Evolutionary conservation across 2,113 vertebrate species (phyloP).

Genomic region (Ranitomeya imitator): DNA sequence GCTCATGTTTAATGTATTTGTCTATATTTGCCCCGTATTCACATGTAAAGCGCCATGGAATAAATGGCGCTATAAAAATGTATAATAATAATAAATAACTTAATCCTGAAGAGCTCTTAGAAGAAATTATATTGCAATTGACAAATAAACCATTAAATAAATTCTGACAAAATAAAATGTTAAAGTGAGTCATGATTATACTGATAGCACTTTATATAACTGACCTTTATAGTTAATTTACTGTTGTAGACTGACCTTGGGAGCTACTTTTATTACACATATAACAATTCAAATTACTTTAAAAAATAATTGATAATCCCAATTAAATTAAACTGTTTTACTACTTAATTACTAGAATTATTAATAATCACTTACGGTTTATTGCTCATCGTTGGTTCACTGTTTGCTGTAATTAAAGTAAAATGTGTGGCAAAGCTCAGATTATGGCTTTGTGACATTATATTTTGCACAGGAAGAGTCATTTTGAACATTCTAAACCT

Average conservation of each 20-base stretch:
- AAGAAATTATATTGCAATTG: not conserved
- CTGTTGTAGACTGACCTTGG: slow-evolving; percentile 24
- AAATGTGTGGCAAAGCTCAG: slow-evolving; percentile 13
- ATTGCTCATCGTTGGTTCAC: slow-evolving; percentile 30
- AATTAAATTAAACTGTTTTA: slow-evolving; percentile 54
- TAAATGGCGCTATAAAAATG: too few relatives aligned
- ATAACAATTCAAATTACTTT: slow-evolving; percentile 25
- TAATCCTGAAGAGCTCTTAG: too few relatives aligned
- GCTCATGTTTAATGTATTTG: too few relatives aligned
- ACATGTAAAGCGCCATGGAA: too few relatives aligned
- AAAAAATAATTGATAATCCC: slow-evolving; percentile 42
- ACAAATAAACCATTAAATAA: not conserved
- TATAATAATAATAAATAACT: too few relatives aligned
- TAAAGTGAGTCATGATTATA: not conserved
- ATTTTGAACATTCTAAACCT: not conserved
- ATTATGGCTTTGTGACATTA: slow-evolving; percentile 1
- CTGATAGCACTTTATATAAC: not conserved
- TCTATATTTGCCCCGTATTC: too few relatives aligned
- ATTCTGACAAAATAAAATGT: not conserved
- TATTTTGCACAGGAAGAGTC: not conserved
- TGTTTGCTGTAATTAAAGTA: slow-evolving; percentile 39
- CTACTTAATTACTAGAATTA: slow-evolving; percentile 38
- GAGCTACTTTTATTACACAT: slow-evolving; percentile 40
- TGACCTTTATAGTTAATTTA: not conserved
- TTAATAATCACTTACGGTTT: slow-evolving; percentile 31